These are phyloP conservation scores for Eupithecia subfuscata DNA, from an alignment of 2,888 invertebrate genomes.

Conservation along the genomic window DNA sequence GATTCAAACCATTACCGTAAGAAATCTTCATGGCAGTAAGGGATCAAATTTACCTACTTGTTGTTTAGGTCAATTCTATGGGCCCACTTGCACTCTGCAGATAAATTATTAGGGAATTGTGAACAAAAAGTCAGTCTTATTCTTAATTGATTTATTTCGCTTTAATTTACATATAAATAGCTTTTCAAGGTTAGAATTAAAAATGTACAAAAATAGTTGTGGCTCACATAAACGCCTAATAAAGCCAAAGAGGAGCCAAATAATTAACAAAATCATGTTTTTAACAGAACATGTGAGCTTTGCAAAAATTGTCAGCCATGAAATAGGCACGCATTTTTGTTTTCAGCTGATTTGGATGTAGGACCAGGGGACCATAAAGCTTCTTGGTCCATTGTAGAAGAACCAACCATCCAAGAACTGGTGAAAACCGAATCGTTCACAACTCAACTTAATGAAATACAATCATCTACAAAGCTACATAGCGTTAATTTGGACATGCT, in stretches of 20 bases:
- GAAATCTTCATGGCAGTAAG: neutral
- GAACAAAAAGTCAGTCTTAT: neutral
- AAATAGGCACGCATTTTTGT: slow-evolving; percentile 2
- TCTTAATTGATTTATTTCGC: neutral
- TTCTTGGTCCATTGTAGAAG: slow-evolving; percentile 68
- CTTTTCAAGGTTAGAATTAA: neutral
- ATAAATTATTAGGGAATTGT: neutral
- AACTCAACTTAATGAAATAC: slow-evolving; percentile 50
- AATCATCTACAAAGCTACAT: slow-evolving; percentile 60
- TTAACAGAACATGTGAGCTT: neutral
- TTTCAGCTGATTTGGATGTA: slow-evolving; percentile 67
- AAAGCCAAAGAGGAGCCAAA: too few species aligned
- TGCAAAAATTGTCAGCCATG: neutral
- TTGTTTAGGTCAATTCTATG: neutral
- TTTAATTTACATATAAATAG: neutral
- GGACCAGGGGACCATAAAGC: slow-evolving; percentile 52
- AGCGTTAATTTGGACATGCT: slow-evolving; percentile 51
- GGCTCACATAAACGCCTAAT: neutral
- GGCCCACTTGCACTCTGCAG: neutral
- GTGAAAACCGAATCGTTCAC: slow-evolving; percentile 58
- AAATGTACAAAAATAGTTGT: neutral
- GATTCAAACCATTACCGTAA: neutral
- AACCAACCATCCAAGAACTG: slow-evolving; percentile 60
- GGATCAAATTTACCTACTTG: neutral
- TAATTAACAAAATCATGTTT: neutral